Evolutionary conservation across 2,888 invertebrate genomes (phyloP), one percentile per base, ranked within the genome.

Genomic region (Lomographa bimaculata): DNA sequence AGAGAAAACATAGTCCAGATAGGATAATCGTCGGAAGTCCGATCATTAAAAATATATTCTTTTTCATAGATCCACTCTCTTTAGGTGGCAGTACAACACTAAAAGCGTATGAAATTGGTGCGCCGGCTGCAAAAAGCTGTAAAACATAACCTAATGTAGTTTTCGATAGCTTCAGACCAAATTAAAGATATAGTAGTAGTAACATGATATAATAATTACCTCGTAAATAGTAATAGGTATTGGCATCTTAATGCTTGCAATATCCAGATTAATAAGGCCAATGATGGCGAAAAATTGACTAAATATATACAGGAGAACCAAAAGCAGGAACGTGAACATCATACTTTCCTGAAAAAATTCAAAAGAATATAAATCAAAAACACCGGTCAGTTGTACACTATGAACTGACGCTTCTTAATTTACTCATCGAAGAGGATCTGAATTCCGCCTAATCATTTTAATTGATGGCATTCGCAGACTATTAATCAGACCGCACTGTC

Each of bases 271-370:
- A 20, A 87, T 83, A 14, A 87, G 66, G 17, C 89, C 87, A 42
- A 87, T 79, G 43, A 89, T 87, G 14, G 87, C 79, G 39, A 89
- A 87, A 55, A 83, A 85, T 58, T 87, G 87, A 47, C 85, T 89
- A 52, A 87, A 89, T 64, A 83, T 73, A 52, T 86, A 89, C 18
- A 89, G 62, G 7, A 89, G 58, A 25, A 83, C 64, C 25, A 89
- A 50, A 8, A 89, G 66, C 66, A 89, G 70, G 44, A 80, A 83
- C 7, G 87, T 87, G 27, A 89, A 89, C 84, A 85, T 87, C 64
- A 86, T 78, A 49, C 87, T 89, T 61, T 87, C 89, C 89, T 89
- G 75, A 45, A 83, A 84, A 43, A 11, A 46, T 30, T 41, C 12
- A 26, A 30, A 34, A 19, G 3, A 23, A 12, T n/a, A 32, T 17